Evolutionary conservation across 2,113 vertebrate genomes (phyloP), one percentile per base, ranked within the genome.

Genomic region (Rousettus leschenaultii): DNA sequence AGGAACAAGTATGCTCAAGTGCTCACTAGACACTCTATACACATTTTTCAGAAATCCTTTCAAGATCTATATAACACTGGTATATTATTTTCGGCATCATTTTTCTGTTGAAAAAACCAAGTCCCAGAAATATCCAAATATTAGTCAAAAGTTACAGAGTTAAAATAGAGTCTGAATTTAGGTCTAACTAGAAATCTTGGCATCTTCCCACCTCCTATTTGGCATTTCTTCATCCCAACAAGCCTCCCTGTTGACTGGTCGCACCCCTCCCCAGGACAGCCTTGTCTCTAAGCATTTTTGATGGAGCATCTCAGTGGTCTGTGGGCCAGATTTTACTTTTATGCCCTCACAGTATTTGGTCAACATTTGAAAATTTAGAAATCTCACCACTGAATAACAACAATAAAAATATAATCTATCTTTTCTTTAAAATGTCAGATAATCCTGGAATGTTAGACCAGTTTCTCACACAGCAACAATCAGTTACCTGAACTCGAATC

Each of bases 51-150:
- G 63, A 13, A 65, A 83, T 75, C 63, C 75, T 7, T 84, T 53
- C 18, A 74, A 91, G 66, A 78, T 28, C 38, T 26, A 28, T 89
- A 51, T 77, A 91, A 77, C 8, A 71, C 12, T 43, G 6, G 5
- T 14, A 71, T 30, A 66, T 30, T 88, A 80, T 87, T 90, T 92
- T 96, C 51, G 45, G 86, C 74, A 89, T 24, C 40, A 75, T 45
- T 95, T 75, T 94, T 93, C 53, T 95, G 26, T 68, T 92, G 63
- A 83, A 89, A 92, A 40, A 79, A 53, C 6, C 28, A 6, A 70
- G 26, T 55, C 73, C 80, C 30, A 35, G 40, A 80, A 89, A 86
- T 4, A 19, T 73, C 35, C 45, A 59, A 53, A 53, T 59, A 53
- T 82, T 71, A 86, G 26, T 18, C 79, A 24, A 43, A 82, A 16